Conservation (phyloP, 30 jellyfish, hydroid and myxozoan genomes). For the Hydra vulgaris region DNA sequence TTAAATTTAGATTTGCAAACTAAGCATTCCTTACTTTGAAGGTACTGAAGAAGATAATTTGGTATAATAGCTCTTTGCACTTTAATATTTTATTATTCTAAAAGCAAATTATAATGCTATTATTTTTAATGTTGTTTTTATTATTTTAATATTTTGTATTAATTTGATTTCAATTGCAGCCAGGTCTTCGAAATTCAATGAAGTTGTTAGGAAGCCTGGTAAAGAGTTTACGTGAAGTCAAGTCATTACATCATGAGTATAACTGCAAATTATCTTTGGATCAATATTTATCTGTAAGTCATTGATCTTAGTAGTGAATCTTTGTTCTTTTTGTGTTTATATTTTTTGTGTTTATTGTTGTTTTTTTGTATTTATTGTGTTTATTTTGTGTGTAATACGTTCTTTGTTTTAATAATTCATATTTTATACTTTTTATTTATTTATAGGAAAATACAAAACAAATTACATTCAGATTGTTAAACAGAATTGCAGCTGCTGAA, state of each 20-base stretch:
- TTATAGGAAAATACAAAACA: slow-evolving; percentile 71
- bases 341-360: neutral
- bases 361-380: neutral
- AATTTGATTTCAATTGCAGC: too few species aligned
- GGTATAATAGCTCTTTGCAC: slow-evolving; percentile 3
- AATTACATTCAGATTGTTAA: slow-evolving; percentile 66
- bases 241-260: slow-evolving; percentile 48
- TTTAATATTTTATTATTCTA: too few species aligned
- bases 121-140: too few species aligned
- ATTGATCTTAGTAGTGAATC: neutral
- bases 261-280: slow-evolving; percentile 72
- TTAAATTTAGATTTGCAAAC: slow-evolving; percentile 71
- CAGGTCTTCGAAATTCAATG: slow-evolving; percentile 67
- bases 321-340: neutral
- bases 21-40: slow-evolving; percentile 64
- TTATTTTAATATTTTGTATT: too few species aligned
- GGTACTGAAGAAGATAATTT: slow-evolving; percentile 8
- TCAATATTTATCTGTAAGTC: slow-evolving; percentile 53
- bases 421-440: too few species aligned
- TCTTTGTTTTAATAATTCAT: neutral
- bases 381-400: neutral
- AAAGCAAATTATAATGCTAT: too few species aligned
- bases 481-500: slow-evolving; percentile 92
- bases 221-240: slow-evolving; percentile 66
- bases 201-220: slow-evolving; percentile 60